Conservation (phyloP, 2,888 invertebrate species). For the Peribatodes rhomboidaria region DNA sequence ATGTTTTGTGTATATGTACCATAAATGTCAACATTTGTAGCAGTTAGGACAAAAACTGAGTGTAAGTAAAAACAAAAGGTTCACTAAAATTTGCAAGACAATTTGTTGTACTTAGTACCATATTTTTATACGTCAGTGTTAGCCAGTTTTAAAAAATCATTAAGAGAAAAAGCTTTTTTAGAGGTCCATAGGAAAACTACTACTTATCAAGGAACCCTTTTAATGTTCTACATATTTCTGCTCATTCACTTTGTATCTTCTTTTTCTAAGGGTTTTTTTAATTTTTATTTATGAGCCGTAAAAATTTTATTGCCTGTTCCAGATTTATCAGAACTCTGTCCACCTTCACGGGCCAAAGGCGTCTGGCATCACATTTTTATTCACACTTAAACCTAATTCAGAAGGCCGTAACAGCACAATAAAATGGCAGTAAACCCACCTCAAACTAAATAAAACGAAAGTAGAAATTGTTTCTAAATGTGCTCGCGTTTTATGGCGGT, state of each 20-base stretch:
- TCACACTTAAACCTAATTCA: conserved; percentile 47
- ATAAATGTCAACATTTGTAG: too few relatives aligned
- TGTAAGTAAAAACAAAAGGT: too few relatives aligned
- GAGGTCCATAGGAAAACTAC: too few relatives aligned
- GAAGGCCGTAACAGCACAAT: conserved; percentile 43
- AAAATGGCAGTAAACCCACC: conserved; percentile 45
- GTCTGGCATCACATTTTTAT: conserved; percentile 35
- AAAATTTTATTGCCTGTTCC: not conserved
- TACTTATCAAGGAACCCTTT: too few relatives aligned
- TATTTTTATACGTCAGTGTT: too few relatives aligned
- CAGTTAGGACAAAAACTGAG: too few relatives aligned
- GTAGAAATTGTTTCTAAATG: conserved; percentile 41
- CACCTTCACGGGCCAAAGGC: conserved; percentile 12
- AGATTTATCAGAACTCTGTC: conserved; percentile 2
- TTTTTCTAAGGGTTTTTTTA: not conserved
- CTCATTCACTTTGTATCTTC: not conserved
- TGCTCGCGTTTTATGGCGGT: conserved; percentile 33
- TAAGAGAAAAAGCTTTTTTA: too few relatives aligned
- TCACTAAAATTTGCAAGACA: too few relatives aligned
- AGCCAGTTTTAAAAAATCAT: too few relatives aligned
- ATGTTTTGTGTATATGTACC: too few relatives aligned
- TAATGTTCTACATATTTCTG: too few relatives aligned
- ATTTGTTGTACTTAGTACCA: too few relatives aligned
- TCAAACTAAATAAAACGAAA: conserved; percentile 40
- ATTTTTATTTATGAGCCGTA: not conserved